Evolutionary conservation across 2,888 invertebrate species (phyloP).

Genomic region (Cerastoderma edule): DNA sequence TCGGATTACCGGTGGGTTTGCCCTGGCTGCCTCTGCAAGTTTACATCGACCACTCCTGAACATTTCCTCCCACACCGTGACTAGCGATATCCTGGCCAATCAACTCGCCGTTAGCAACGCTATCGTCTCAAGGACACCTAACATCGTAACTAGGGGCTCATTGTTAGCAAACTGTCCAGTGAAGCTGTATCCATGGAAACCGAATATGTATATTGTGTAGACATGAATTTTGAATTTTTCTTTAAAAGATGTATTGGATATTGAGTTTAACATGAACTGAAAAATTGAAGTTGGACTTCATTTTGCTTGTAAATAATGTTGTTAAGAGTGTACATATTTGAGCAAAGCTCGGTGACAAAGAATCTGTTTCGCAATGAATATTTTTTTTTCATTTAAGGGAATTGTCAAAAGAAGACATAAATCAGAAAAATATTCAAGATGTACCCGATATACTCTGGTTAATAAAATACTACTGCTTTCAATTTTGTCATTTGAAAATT

Average conservation of each 20-base stretch:
- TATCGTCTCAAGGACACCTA: slow-evolving; percentile 44
- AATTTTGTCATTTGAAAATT: background rate
- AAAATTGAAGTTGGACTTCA: background rate
- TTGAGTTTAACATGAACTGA: background rate
- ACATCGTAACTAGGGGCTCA: slow-evolving; percentile 39
- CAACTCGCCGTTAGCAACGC: slow-evolving; percentile 34
- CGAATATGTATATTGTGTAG: slow-evolving; percentile 57
- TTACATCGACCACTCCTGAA: slow-evolving; percentile 38
- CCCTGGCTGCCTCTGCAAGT: slow-evolving; percentile 35
- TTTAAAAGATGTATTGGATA: background rate
- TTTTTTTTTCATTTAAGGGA: no score
- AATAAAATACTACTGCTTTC: no score
- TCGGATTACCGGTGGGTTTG: slow-evolving; percentile 25
- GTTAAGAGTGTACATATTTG: slow-evolving; percentile 24
- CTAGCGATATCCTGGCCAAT: slow-evolving; percentile 32
- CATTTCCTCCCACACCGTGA: slow-evolving; percentile 41
- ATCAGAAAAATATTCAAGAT: no score
- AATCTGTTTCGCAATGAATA: no score
- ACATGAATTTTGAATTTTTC: background rate
- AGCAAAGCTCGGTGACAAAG: slow-evolving; percentile 24
- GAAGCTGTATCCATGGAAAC: slow-evolving; percentile 62
- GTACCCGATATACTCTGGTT: background rate
- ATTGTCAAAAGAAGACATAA: no score
- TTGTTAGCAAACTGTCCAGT: slow-evolving; percentile 46
- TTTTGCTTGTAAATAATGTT: background rate